Percentiles rank a stretch among this genome's conserved stretches.
phyloP scores from a whole-genome alignment of 2,888 invertebrate genomes.

The Sabellastarte sp. region DNA sequence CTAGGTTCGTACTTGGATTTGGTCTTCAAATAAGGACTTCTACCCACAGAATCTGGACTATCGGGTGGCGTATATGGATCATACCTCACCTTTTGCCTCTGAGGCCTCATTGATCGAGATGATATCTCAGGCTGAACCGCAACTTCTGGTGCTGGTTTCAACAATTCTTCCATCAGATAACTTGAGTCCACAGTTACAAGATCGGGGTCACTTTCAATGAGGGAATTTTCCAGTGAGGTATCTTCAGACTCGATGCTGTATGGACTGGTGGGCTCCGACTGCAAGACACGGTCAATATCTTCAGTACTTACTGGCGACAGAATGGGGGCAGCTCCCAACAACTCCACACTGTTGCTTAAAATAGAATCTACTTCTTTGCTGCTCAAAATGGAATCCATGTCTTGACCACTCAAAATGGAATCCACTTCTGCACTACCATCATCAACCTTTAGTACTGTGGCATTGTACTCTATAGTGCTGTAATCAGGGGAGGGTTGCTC shows the following conservation, averaged over 20 bases:
- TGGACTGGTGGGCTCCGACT: slow-evolving; percentile 17
- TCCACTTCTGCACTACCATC: too few relatives aligned
- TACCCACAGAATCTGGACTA: not conserved
- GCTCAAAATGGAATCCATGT: not conserved
- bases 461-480: too few relatives aligned
- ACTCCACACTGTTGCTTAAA: not conserved
- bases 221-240: not conserved
- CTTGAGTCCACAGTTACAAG: not conserved
- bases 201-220: not conserved
- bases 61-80: not conserved
- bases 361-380: not conserved
- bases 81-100: slow-evolving; percentile 1
- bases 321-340: slow-evolving; percentile 4
- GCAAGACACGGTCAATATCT: slow-evolving; percentile 24
- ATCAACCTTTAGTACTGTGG: too few relatives aligned
- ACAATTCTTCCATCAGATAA: not conserved
- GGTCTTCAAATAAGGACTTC: too few relatives aligned
- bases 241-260: not conserved
- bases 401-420: not conserved
- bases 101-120: slow-evolving; percentile 5
- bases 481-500: too few relatives aligned
- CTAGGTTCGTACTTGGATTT: not conserved
- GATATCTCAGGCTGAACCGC: not conserved
- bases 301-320: slow-evolving; percentile 22
- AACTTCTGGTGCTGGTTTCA: not conserved